Base-by-base conservation (phyloP, 2,113 vertebrate genomes). In the Oreotrochilus melanogaster region DNA sequence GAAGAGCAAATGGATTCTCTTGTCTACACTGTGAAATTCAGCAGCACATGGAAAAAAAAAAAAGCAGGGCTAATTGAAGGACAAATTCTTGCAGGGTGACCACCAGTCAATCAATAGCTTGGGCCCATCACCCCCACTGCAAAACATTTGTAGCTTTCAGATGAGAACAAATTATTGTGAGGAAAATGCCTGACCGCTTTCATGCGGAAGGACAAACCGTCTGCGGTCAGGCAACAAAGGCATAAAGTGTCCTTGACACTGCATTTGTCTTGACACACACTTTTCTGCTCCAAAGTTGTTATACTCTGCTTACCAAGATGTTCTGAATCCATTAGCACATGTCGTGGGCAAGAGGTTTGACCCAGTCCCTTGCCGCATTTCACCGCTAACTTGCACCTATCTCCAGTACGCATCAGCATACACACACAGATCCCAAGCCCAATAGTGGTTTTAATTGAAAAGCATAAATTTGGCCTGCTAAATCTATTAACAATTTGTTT, bases 401-500 rank as follows among this genome's bases (percentile, higher is more conserved):
- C 71, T 51, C 43, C 39, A 50, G 74, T 70, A 64, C 0, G 1
- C 43, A 18, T 11, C 4, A 87, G 22, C 4, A 12, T 27, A 7
- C 79, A 16, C 35, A 17, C 22, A 47, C 84, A 78, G 80, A 88
- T 60, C 92, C 62, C 71, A n/a, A 97, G n/a, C 21, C 89, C 87
- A 54, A 87, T 64, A 69, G 65, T 15, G 14, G 82, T 95, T 97
- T 92, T 97, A 98, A 98, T 97, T 98, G 97, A 97, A 97, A 98
- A 97, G 95, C 97, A 98, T 98, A 98, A 97, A 97, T 98, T 98
- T 98, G 97, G 96, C 96, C 98, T 98, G 97, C 98, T 98, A 98
- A 97, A 97, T 96, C 98, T 98, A 98, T 98, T 98, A 98, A 97
- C 62, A 14, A 96, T 98, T 98, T 96, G 96, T 98, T 98, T 98